Evolutionary conservation across 2,797 vertebrate species (phyloP).

Genomic region (Poliocrania exsul): DNA sequence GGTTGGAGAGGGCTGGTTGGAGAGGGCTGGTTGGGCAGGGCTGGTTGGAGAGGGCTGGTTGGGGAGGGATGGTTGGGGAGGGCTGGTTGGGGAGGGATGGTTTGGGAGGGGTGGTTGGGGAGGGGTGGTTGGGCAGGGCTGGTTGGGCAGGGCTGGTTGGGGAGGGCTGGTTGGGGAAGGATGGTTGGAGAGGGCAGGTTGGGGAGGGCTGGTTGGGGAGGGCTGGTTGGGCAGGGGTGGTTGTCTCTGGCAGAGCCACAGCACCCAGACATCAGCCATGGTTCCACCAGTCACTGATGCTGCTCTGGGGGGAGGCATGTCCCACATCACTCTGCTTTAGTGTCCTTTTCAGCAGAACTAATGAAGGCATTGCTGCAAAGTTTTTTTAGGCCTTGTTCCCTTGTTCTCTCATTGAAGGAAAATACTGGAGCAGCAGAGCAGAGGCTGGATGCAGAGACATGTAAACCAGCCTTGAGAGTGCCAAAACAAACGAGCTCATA

Average conservation of each 20-base stretch:
- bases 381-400: conserved; percentile 9
- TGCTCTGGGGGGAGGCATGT: background rate
- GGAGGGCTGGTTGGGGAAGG: no score
- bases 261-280: fast-evolving
- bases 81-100: background rate
- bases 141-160: no score
- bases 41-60: no score
- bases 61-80: background rate
- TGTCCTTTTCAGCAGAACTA: background rate
- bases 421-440: background rate
- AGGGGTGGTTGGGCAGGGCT: background rate
- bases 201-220: no score
- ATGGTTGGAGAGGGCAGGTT: background rate
- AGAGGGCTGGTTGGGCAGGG: no score
- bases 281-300: background rate
- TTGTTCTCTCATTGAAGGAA: background rate
- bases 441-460: background rate
- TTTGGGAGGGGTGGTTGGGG: background rate
- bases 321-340: background rate
- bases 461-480: background rate
- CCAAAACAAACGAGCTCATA: background rate
- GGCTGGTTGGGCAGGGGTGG: background rate
- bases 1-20: no score
- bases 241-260: background rate
- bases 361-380: background rate